Evolutionary conservation across 2,888 invertebrate species (phyloP).

Genomic region (Cerceris rybyensis): DNA sequence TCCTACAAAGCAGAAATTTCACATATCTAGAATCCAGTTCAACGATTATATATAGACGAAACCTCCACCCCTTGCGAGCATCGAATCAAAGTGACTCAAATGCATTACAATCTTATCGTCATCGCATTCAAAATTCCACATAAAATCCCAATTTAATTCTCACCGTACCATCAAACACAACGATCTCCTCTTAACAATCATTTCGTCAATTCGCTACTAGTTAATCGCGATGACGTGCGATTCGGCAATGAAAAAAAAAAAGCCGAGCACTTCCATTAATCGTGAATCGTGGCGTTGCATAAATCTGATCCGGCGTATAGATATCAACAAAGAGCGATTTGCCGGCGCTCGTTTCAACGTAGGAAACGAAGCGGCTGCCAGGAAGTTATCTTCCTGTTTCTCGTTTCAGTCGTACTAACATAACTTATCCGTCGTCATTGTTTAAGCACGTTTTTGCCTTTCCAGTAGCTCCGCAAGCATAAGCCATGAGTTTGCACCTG

Average conservation of each 20-base stretch:
- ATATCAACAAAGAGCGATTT: slow-evolving; percentile 29
- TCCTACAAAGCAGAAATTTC: too few species aligned
- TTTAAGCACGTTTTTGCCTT: slow-evolving; percentile 36
- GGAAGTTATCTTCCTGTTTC: slow-evolving; percentile 60
- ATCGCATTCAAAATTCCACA: too few species aligned
- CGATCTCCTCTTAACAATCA: neutral
- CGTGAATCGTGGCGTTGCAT: slow-evolving; percentile 4
- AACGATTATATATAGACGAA: too few species aligned
- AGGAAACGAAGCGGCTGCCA: slow-evolving; percentile 48
- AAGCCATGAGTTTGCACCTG: slow-evolving; percentile 32
- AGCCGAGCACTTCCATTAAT: neutral
- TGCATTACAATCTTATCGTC: too few species aligned
- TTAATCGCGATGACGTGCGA: neutral
- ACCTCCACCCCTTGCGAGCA: too few species aligned
- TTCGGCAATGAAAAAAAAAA: neutral
- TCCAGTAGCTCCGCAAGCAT: neutral
- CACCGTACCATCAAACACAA: neutral
- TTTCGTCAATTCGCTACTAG: neutral
- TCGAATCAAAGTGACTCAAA: too few species aligned
- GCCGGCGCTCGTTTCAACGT: slow-evolving; percentile 18
- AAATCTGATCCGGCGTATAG: slow-evolving; percentile 35
- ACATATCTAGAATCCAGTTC: too few species aligned
- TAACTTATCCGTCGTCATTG: slow-evolving; percentile 39
- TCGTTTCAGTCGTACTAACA: slow-evolving; percentile 19
- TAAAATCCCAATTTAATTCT: too few species aligned